A percentile compares a stretch with the other conserved stretches of the same genome.
Conservation (phyloP, 2,888 invertebrate species). For the Nesidiocoris tenuis region DNA sequence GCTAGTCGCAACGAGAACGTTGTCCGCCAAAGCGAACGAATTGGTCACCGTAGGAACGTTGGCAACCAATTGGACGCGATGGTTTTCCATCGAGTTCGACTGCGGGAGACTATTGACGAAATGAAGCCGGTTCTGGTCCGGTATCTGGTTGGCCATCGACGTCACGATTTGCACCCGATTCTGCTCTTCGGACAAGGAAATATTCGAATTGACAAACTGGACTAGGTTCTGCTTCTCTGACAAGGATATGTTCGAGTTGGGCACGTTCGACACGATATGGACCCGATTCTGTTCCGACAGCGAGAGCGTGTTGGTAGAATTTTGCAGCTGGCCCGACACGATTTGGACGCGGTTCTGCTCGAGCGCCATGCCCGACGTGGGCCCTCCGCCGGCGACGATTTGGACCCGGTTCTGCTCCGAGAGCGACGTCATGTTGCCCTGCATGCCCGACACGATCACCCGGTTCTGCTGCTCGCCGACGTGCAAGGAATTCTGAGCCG, state of each 20-base stretch:
- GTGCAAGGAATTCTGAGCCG: constrained; percentile 41
- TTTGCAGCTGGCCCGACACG: constrained; percentile 47
- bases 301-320: constrained; percentile 44
- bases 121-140: constrained; percentile 49
- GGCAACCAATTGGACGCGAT: constrained; percentile 27
- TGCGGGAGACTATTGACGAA: constrained; percentile 50
- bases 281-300: constrained; percentile 47
- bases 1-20: constrained; percentile 29
- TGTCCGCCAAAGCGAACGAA: constrained; percentile 23
- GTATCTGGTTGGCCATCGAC: constrained; percentile 46
- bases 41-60: constrained; percentile 36
- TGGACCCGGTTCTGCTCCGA: constrained; percentile 47
- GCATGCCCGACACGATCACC: constrained; percentile 46
- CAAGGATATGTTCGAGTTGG: constrained; percentile 48
- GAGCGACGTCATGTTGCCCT: constrained; percentile 46
- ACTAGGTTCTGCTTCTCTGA: constrained; percentile 50
- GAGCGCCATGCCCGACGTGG: constrained; percentile 42
- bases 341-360: constrained; percentile 50
- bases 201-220: constrained; percentile 46
- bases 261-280: constrained; percentile 46
- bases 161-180: constrained; percentile 50
- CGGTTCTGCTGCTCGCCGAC: constrained; percentile 46
- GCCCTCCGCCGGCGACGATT: constrained; percentile 43
- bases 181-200: constrained; percentile 49
- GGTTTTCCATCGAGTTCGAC: constrained; percentile 35